Evolutionary conservation across 2,113 vertebrate species (phyloP).

Genomic region (Pardalotus punctatus): DNA sequence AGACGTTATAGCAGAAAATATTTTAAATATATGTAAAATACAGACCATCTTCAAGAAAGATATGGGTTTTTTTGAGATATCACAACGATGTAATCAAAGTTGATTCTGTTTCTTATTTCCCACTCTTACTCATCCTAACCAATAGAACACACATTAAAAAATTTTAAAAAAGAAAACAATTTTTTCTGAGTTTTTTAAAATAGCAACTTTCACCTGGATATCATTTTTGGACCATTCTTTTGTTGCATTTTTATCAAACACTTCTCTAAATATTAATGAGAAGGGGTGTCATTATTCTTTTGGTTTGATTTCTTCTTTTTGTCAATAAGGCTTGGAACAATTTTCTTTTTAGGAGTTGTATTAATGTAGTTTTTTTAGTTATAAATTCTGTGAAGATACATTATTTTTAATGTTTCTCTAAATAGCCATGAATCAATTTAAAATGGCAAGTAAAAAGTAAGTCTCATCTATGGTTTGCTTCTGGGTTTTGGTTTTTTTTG

Average conservation of each 20-base stretch:
- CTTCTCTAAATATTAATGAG: neutral
- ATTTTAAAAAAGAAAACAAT: accelerated
- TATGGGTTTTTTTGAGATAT: neutral
- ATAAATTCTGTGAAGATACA: accelerated
- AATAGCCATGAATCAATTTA: neutral
- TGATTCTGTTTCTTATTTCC: neutral
- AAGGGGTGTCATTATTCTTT: accelerated
- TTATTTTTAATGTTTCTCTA: neutral
- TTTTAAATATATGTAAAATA: neutral
- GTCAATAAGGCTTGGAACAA: neutral
- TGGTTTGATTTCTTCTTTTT: neutral
- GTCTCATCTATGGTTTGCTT: neutral
- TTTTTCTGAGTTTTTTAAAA: neutral
- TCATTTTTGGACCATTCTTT: neutral
- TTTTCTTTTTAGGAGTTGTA: neutral
- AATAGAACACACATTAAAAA: neutral
- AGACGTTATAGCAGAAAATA: neutral
- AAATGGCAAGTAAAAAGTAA: neutral
- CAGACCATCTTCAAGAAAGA: neutral
- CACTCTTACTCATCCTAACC: neutral
- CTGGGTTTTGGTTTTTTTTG: neutral
- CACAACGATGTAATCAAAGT: neutral
- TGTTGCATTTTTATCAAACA: neutral
- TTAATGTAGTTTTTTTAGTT: neutral
- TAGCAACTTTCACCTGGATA: accelerated